These are phyloP conservation scores for Sesia apiformis DNA, from an alignment of 2,888 invertebrate genomes.

Conservation along the genomic window DNA sequence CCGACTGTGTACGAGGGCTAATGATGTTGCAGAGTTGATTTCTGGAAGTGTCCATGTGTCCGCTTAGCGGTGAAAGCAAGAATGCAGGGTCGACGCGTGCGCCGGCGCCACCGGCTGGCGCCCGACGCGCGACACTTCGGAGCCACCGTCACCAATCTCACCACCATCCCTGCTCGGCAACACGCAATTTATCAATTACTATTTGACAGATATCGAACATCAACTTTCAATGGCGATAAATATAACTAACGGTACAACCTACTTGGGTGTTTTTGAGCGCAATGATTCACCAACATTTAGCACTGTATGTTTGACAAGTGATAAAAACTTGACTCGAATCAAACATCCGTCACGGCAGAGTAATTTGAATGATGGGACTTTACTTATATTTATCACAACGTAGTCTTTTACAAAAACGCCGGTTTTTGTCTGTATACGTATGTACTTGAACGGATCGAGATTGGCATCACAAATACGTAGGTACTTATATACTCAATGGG, in stretches of 20 bases:
- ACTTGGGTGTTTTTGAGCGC: slow-evolving; percentile 2
- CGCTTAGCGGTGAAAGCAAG: background rate
- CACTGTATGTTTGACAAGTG: background rate
- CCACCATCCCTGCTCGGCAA: background rate
- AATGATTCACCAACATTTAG: background rate
- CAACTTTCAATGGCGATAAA: slow-evolving; percentile 1
- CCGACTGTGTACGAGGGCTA: background rate
- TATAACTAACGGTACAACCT: slow-evolving; percentile 21
- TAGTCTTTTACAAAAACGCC: background rate
- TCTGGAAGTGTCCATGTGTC: background rate
- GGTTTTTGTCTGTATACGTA: background rate
- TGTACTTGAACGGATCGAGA: too few relatives aligned
- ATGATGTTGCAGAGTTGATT: background rate
- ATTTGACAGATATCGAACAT: background rate
- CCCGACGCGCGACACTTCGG: background rate
- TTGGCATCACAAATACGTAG: too few relatives aligned
- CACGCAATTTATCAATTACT: background rate
- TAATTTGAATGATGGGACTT: background rate
- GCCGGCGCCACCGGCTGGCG: background rate
- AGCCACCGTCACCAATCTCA: background rate
- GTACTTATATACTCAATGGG: too few relatives aligned
- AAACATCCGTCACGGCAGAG: background rate
- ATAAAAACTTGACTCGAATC: background rate
- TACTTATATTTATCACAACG: background rate
- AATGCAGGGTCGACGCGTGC: background rate